Base-by-base conservation (phyloP, 2,113 vertebrate species). In the Rissa tridactyla region DNA sequence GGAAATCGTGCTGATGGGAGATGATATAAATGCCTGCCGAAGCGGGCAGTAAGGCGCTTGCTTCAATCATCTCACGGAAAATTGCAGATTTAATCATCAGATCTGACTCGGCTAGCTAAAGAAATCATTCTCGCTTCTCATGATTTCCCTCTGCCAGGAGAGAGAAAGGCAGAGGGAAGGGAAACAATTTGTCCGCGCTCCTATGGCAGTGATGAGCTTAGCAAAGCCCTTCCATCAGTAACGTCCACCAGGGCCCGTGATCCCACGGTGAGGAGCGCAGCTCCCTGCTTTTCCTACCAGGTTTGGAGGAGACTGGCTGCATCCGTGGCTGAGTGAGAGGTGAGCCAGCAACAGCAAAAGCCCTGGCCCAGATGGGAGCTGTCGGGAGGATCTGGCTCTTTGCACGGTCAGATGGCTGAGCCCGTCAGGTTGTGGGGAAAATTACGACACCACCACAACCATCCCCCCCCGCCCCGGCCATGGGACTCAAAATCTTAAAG, bases 51-150 rank as follows among this genome's bases (percentile, higher is more conserved):
- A 61, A 88, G 83, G 85, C 0, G 3, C 87, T 94, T 54, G 49
- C 68, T 44, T 89, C 82, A 91, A 38, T 81, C 96, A 38, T 81
- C 96, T 86, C 79, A 77, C 0, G 2, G 88, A 88, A 93, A 96
- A 95, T 9, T 92, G 86, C 51, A 93, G 83, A 64, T 65, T 93
- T 71, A 82, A 84, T 95, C 92, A 82, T 89, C 78, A 95, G 90
- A 65, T 92, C 89, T 82, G 91, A 83, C 70, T 92, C 64, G 71
- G 57, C 90, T 84, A 84, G 82, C 81, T 76, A 20, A 92, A 91
- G 88, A 66, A 96, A 90, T 86, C 10, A 5, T 46, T 94, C 88
- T 70, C 3, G 0, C 20, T 82, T 44, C 29, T 64, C 1, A 1
- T 32, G 17, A 52, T 80, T 82, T 79, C 60, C 62, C 26, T 94